Base-by-base conservation (phyloP, 1,140 invertebrate species). In the Stratiolaelaps scimitus region DNA sequence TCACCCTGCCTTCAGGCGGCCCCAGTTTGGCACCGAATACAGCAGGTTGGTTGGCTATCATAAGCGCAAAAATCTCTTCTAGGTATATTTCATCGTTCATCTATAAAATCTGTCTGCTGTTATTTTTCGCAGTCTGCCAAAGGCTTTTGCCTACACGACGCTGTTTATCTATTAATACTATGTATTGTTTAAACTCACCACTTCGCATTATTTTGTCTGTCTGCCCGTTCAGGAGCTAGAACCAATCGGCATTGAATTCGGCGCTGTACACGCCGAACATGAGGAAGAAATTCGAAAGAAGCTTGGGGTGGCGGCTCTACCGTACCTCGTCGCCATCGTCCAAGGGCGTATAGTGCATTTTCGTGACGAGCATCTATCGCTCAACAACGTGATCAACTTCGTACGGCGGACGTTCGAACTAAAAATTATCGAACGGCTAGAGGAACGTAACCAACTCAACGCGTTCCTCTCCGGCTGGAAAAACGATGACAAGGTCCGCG, bases 1-100 rank as follows among this genome's bases (percentile, higher is more conserved):
- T 89, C 91, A 75, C 81, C 87, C 34, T 96, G 92, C 75, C 81
- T 89, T 46, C 83, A 88, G 74, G 81, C 86, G 19, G 87, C 91
- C 65, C 84, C 83, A 2, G 81, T 86, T 7, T 89, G 90, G 81
- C 81, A 87, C 67, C 83, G 69, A 64, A 66, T 72, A 60, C 53
- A 60, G 26, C 53, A 60, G 53, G 53, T 60, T 29, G 15, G 13
- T 48, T 48, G 47, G 47, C 5, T 48, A 6, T 15, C 15, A 15
- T 48, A 20, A 28, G 26, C 5, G 4, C 15, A 15, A 4, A 48
- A 6, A 48, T 28, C 15, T 48, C 15, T 7, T 48, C 47, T 13
- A 48, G 5, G 7, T 15, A 48, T 15, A 40, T 48, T 20, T 45
- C 44, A 45, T 45, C 44, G 44, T 13, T n/a, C n/a, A n/a, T 13